Evolutionary conservation across 2,888 invertebrate genomes (phyloP).

Genomic region (Eilema caniola): DNA sequence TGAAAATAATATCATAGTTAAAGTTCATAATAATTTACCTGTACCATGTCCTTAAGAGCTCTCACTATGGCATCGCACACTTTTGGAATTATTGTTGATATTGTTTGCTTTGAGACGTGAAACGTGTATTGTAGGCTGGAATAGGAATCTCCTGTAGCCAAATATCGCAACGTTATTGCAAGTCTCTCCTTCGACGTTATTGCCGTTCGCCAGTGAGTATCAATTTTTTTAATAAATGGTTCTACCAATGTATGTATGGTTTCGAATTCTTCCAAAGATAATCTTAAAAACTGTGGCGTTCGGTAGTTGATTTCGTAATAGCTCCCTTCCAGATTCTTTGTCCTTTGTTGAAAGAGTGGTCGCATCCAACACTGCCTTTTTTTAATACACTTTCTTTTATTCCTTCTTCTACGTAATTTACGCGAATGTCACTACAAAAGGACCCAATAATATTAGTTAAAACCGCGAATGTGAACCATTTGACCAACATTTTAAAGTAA

Average conservation of each 20-base stretch:
- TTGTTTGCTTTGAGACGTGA: constrained; percentile 33
- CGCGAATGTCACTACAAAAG: too few relatives aligned
- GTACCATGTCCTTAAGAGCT: constrained; percentile 30
- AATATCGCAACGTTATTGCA: too few relatives aligned
- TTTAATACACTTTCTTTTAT: constrained; percentile 21
- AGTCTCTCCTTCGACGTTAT: constrained; percentile 6
- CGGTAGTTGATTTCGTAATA: constrained; percentile 21
- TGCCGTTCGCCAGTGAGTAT: constrained; percentile 28
- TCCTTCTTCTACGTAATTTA: too few relatives aligned
- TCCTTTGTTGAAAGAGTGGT: constrained; percentile 34
- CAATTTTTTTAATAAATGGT: constrained; percentile 12
- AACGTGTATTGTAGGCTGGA: constrained; percentile 33
- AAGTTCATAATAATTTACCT: constrained; percentile 29
- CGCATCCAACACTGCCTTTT: constrained; percentile 33
- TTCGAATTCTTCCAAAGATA: constrained; percentile 19
- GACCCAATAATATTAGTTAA: too few relatives aligned
- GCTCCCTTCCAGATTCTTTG: constrained; percentile 25
- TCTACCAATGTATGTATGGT: too few relatives aligned
- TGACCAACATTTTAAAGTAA: too few relatives aligned
- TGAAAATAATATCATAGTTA: constrained; percentile 27
- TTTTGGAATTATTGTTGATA: constrained; percentile 31
- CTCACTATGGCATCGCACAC: constrained; percentile 28
- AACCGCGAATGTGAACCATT: too few relatives aligned
- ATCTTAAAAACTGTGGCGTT: constrained; percentile 32
- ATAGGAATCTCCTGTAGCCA: constrained; percentile 23